Conservation (phyloP, 2,113 vertebrate genomes). For the Ophiodon elongatus region DNA sequence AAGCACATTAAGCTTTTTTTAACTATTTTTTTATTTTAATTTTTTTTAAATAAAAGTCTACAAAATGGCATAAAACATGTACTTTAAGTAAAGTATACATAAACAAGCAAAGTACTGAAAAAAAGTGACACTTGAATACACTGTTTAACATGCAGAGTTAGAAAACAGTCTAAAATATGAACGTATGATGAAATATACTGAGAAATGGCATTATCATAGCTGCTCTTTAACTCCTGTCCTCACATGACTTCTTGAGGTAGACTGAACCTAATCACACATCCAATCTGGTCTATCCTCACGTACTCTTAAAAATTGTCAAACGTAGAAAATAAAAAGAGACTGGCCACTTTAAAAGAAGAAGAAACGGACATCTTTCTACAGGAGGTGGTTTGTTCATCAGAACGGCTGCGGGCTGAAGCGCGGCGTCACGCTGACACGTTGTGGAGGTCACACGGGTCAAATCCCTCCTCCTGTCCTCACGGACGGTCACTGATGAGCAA, state of each 20-base stretch:
- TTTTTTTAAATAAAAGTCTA: slow-evolving; percentile 27
- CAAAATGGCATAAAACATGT: slow-evolving; percentile 30
- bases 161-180: neutral
- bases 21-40: slow-evolving; percentile 27
- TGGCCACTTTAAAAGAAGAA: neutral
- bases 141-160: neutral
- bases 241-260: slow-evolving; percentile 32
- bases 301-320: neutral
- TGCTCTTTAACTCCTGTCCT: slow-evolving; percentile 39
- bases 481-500: neutral
- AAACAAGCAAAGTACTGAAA: slow-evolving; percentile 11
- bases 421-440: neutral
- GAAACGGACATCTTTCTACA: neutral
- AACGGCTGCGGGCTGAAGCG: neutral
- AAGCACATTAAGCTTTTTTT: neutral
- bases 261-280: slow-evolving; percentile 9
- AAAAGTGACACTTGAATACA: neutral
- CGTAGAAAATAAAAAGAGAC: slow-evolving; percentile 42
- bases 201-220: slow-evolving; percentile 25
- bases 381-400: neutral
- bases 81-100: slow-evolving; percentile 1
- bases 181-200: neutral
- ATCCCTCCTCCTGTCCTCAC: slow-evolving; percentile 16
- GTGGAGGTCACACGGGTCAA: neutral
- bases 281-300: neutral